Percentiles rank a stretch among this genome's conserved stretches.
Conservation (phyloP, 2,797 vertebrate genomes). For the Enteromius afrohamiltoni region DNA sequence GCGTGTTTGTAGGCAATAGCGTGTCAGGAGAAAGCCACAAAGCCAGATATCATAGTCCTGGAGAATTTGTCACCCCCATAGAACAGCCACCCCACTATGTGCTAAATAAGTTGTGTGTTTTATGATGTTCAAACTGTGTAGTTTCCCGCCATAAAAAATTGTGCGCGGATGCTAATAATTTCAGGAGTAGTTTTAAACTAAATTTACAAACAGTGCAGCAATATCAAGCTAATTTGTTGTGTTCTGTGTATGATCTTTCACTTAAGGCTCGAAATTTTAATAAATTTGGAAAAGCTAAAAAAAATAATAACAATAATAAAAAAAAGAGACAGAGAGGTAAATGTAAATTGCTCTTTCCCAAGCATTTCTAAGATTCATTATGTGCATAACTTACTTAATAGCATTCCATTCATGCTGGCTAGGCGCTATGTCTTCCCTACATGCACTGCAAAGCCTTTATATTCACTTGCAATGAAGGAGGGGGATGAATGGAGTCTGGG, state of each 20-base stretch:
- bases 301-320: too few species aligned
- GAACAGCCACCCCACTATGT: slow-evolving; percentile 67
- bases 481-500: slow-evolving; percentile 61
- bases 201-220: not conserved
- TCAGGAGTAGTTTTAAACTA: not conserved
- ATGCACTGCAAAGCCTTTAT: slow-evolving; percentile 75
- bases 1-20: slow-evolving; percentile 35
- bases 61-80: slow-evolving; percentile 73
- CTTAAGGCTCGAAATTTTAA: not conserved
- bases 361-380: slow-evolving; percentile 79
- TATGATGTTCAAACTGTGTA: slow-evolving; percentile 14
- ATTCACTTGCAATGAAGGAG: slow-evolving; percentile 66
- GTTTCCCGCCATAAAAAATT: not conserved
- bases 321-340: slow-evolving; percentile 70
- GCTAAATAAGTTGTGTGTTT: slow-evolving; percentile 24
- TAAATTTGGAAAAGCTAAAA: not conserved
- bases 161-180: not conserved
- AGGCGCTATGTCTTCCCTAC: slow-evolving; percentile 75
- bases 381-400: slow-evolving; percentile 81
- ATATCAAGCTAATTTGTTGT: not conserved
- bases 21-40: slow-evolving; percentile 36
- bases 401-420: slow-evolving; percentile 76
- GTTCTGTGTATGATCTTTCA: not conserved
- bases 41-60: slow-evolving; percentile 69
- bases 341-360: slow-evolving; percentile 76